These are phyloP conservation scores for Ophonus ardosiacus DNA, from an alignment of 2,888 invertebrate genomes.

Conservation along the genomic window DNA sequence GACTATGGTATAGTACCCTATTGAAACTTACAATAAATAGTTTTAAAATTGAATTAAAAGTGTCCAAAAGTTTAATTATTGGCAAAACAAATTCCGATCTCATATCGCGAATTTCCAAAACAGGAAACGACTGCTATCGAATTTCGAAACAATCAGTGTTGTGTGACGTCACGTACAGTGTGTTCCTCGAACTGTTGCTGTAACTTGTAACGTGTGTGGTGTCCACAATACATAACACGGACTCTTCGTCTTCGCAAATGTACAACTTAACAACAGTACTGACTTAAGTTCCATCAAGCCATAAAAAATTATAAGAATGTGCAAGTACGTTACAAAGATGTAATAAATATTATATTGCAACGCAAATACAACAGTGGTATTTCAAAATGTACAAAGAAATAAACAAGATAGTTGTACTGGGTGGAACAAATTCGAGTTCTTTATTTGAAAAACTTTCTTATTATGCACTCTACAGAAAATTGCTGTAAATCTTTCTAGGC, in stretches of 20 bases:
- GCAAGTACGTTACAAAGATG: background rate
- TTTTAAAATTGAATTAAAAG: no score
- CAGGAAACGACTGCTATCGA: constrained; percentile 52
- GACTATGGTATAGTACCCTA: no score
- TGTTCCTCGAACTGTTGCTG: constrained; percentile 48
- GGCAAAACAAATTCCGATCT: constrained; percentile 19
- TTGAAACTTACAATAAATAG: no score
- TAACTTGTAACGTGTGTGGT: constrained; percentile 39
- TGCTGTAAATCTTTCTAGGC: no score
- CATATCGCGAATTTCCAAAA: constrained; percentile 45
- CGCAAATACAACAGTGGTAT: background rate
- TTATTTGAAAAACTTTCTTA: no score
- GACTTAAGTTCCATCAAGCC: background rate
- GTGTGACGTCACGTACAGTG: constrained; percentile 54
- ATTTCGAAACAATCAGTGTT: constrained; percentile 47
- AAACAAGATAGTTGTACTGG: background rate
- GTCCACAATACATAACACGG: constrained; percentile 9
- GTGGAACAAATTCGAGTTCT: no score
- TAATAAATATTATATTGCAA: constrained; percentile 10
- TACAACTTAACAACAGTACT: constrained; percentile 3
- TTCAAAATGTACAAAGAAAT: background rate
- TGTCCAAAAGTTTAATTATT: no score
- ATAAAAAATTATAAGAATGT: constrained; percentile 25
- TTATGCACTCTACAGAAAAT: no score
- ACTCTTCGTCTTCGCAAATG: constrained; percentile 7